A percentile compares a stretch with the other conserved stretches of the same genome.
phyloP scores from a whole-genome alignment of 2,888 invertebrate species.

The Andrena fulva region DNA sequence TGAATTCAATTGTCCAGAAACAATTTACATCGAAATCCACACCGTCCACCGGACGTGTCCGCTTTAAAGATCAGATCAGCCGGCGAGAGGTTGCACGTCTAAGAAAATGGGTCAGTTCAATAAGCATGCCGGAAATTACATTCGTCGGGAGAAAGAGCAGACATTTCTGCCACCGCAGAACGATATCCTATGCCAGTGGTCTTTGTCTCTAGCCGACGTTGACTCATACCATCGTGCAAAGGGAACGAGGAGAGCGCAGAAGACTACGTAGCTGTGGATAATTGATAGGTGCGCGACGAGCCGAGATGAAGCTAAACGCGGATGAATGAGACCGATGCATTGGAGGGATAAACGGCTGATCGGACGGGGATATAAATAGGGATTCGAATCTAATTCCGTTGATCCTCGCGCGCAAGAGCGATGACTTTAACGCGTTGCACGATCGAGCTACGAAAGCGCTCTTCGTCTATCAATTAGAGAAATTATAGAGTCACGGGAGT shows the following conservation, averaged over 20 bases:
- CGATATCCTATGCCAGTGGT: slow-evolving; percentile 32
- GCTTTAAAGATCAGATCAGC: slow-evolving; percentile 14
- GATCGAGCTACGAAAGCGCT: too few species aligned
- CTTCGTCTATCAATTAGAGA: too few species aligned
- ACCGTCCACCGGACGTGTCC: neutral
- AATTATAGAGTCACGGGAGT: too few species aligned
- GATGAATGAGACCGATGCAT: slow-evolving; percentile 41
- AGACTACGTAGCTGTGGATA: slow-evolving; percentile 32
- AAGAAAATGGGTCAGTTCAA: slow-evolving; percentile 38
- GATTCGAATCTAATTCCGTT: slow-evolving; percentile 46
- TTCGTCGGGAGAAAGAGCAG: slow-evolving; percentile 34
- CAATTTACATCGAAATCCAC: too few species aligned
- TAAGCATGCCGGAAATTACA: slow-evolving; percentile 46
- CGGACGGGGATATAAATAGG: slow-evolving; percentile 32
- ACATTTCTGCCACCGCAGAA: slow-evolving; percentile 45
- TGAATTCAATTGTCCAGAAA: too few species aligned
- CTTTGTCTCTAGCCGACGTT: slow-evolving; percentile 56
- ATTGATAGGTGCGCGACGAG: slow-evolving; percentile 54
- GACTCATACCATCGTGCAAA: slow-evolving; percentile 45
- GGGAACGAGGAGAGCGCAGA: slow-evolving; percentile 16
- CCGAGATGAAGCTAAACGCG: slow-evolving; percentile 36
- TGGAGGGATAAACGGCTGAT: slow-evolving; percentile 26
- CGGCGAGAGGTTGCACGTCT: neutral
- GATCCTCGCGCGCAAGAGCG: neutral
- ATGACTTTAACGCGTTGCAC: neutral